Evolutionary conservation across 2,888 invertebrate genomes (phyloP).

Genomic region (Cryptocheilus praepositus): DNA sequence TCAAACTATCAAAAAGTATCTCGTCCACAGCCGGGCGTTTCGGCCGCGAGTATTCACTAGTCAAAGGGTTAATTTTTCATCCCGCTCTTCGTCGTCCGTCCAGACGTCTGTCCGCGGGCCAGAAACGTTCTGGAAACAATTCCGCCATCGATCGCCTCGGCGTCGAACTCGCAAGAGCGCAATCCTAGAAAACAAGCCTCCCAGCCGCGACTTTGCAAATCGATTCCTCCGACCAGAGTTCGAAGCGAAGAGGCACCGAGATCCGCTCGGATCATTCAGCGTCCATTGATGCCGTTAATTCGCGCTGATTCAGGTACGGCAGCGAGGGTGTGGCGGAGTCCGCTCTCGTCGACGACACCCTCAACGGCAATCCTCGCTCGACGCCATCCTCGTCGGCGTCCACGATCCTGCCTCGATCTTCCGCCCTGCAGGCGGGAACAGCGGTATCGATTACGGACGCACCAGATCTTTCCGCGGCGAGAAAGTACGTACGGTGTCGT

Average conservation of each 20-base stretch:
- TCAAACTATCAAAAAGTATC: no score
- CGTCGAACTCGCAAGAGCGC: no score
- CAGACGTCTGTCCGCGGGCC: no score
- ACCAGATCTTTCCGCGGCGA: conserved; percentile 51
- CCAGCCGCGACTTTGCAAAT: no score
- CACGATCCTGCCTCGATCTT: conserved; percentile 53
- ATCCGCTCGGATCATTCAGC: conserved; percentile 20
- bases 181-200: no score
- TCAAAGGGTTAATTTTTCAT: no score
- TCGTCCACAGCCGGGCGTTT: no score
- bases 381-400: conserved; percentile 48
- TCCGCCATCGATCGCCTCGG: no score
- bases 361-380: conserved; percentile 71
- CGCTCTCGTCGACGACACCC: conserved; percentile 71
- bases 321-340: conserved; percentile 71
- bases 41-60: no score
- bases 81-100: no score
- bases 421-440: conserved; percentile 55
- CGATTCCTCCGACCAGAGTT: no score
- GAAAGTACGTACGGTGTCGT: conserved; percentile 64
- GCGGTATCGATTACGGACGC: conserved; percentile 58
- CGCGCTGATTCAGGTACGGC: conserved; percentile 69
- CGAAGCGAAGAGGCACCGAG: conserved; percentile 29
- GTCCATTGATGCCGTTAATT: conserved; percentile 37
- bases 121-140: no score